Conservation (phyloP, 2,888 invertebrate species). For the Morpho achilles region DNA sequence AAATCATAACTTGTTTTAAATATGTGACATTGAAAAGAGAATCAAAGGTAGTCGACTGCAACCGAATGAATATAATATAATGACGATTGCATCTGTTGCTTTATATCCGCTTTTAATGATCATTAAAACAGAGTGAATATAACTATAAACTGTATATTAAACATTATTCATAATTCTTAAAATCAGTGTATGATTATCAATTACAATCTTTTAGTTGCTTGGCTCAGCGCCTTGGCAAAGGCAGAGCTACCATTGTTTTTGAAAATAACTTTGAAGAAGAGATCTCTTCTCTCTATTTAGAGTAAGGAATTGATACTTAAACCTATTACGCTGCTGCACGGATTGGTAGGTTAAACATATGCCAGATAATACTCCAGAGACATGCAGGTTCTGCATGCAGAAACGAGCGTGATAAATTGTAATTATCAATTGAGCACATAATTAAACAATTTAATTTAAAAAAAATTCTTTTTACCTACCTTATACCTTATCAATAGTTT, state of each 20-base stretch:
- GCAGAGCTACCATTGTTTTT: too few species aligned
- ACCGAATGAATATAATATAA: neutral
- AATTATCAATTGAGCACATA: neutral
- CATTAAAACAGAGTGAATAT: neutral
- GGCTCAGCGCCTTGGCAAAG: too few species aligned
- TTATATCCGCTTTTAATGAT: constrained; percentile 7
- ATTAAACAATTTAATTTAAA: neutral
- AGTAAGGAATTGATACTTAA: neutral
- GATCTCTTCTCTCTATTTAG: too few species aligned
- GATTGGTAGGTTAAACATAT: neutral
- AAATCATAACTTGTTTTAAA: constrained; percentile 1
- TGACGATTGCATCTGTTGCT: neutral
- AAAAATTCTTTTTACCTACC: too few species aligned
- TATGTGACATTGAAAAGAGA: constrained; percentile 6
- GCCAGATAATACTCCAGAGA: neutral
- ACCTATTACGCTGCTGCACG: neutral
- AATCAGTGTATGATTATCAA: too few species aligned
- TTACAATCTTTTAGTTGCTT: too few species aligned
- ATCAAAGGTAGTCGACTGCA: constrained; percentile 5
- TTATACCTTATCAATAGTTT: too few species aligned
- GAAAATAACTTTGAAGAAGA: too few species aligned
- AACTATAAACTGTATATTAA: neutral
- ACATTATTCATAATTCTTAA: neutral
- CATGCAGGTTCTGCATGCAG: neutral
- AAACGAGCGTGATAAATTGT: neutral